Base-by-base conservation (phyloP, 2,113 vertebrate genomes). In the Ibidorhyncha struthersii region DNA sequence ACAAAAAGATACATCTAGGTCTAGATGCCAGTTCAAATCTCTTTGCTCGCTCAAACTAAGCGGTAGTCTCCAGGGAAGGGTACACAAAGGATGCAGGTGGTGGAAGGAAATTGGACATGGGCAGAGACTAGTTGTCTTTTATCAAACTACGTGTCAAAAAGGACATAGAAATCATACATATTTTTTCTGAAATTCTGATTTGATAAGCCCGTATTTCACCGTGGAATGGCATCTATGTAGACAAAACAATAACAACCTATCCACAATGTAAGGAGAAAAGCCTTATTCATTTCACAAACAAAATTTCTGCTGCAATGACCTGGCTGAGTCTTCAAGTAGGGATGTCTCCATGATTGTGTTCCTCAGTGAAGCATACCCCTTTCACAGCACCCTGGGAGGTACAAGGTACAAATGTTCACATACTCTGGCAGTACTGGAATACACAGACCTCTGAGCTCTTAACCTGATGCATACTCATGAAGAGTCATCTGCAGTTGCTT, bases 331-430 rank as follows among this genome's bases (percentile, higher is more conserved):
- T 72, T 76, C 1, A 40, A 20, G 26, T 8, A 47, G 25, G 23
- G 8, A 22, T 32, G 22, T 26, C 22, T 25, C 58, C 19, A 25
- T 30, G 52, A 38, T 13, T 56, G 23, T 47, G 18, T 4, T 83
- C 14, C 27, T 43, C 0, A 0, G 23, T 40, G 34, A 71, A 89
- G 18, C 9, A 18, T 9, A 6, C 4, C 4, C 12, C 7, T 3
- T 67, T 43, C 79, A 47, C 36, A 63, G 41, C 38, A 59, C 11
- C 18, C 15, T 67, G 7, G 15, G 22, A 91, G 19, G 3, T 26
- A 8, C 14, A 40, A 55, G 12, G 6, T 49, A 20, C 25, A 66
- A 85, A 43, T 32, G 2, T 4, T 52, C 8, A 32, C 8, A 19
- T 43, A 30, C 15, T 36, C 53, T 61, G 23, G 15, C 49, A 93